phyloP scores from a whole-genome alignment of 2,113 vertebrate genomes.

The Genyomyrus donnyi region DNA sequence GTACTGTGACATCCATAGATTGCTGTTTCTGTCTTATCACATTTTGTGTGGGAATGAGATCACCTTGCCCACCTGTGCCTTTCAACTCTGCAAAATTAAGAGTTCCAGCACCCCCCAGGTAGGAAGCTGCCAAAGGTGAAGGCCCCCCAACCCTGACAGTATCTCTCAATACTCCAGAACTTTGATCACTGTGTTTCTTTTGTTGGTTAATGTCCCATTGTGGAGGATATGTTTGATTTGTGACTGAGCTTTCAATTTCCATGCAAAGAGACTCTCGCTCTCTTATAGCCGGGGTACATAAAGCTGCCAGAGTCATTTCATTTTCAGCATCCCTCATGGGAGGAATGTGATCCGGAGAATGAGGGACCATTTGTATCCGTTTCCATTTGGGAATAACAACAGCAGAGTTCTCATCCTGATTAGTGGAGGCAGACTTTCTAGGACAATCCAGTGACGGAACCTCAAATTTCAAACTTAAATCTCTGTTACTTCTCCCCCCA shows the following conservation, averaged over 20 bases:
- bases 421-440: not conserved
- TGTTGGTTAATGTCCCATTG: not conserved
- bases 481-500: not conserved
- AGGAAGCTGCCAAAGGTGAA: not conserved
- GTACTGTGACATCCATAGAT: not conserved
- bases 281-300: not conserved
- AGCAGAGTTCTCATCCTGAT: not conserved
- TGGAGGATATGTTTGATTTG: not conserved
- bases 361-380: not conserved
- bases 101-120: not conserved
- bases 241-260: not conserved
- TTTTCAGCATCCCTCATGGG: not conserved
- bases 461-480: conserved; percentile 15
- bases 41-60: not conserved
- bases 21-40: not conserved
- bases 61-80: not conserved
- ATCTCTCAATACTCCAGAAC: not conserved
- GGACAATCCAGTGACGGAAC: conserved; percentile 8
- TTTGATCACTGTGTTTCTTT: not conserved
- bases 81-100: not conserved
- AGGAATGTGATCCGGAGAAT: not conserved
- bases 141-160: not conserved
- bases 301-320: not conserved
- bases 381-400: not conserved
- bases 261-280: not conserved